Percentiles rank a stretch among this genome's conserved stretches.
These are phyloP conservation scores for Eulimnadia texana DNA, from an alignment of 1,140 invertebrate genomes.

Conservation along the genomic window DNA sequence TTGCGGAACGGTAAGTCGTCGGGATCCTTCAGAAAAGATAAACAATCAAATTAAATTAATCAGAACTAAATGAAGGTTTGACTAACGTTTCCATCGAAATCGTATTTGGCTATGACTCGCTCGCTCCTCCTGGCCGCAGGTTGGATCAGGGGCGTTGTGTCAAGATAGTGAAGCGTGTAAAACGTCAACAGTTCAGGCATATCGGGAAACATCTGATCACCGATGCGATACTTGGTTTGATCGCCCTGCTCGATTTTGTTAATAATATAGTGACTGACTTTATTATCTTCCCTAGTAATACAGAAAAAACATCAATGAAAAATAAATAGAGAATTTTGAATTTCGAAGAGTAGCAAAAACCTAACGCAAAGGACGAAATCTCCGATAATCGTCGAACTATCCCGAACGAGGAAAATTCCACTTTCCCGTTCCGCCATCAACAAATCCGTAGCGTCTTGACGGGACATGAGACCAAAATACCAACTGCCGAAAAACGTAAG, in stretches of 20 bases:
- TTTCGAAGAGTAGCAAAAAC: conserved; percentile 41
- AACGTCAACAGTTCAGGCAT: conserved; percentile 79
- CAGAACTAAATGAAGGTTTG: neutral
- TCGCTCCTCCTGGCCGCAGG: conserved; percentile 64
- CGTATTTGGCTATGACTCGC: conserved; percentile 78
- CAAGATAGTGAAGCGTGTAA: conserved; percentile 91
- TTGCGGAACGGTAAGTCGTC: conserved; percentile 92
- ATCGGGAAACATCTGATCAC: conserved; percentile 86
- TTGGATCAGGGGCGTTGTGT: conserved; percentile 80
- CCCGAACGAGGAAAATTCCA: conserved; percentile 85
- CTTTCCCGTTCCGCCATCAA: conserved; percentile 77
- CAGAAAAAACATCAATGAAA: conserved; percentile 12
- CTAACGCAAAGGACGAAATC: conserved; percentile 88
- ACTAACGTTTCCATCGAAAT: conserved; percentile 81
- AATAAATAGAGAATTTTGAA: neutral
- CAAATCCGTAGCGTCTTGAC: conserved; percentile 83
- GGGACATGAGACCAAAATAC: conserved; percentile 86
- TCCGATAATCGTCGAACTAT: conserved; percentile 78
- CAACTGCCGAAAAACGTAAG: conserved; percentile 46
- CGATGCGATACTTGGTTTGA: conserved; percentile 70
- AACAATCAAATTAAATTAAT: conserved; percentile 6
- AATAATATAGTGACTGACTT: conserved; percentile 97
- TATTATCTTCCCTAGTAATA: conserved; percentile 70
- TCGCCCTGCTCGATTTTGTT: conserved; percentile 71
- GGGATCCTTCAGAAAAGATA: conserved; percentile 46